A percentile compares a stretch with the other conserved stretches of the same genome.
Evolutionary conservation across 2,888 invertebrate species (phyloP).

Genomic region (Geophilus truncorum): DNA sequence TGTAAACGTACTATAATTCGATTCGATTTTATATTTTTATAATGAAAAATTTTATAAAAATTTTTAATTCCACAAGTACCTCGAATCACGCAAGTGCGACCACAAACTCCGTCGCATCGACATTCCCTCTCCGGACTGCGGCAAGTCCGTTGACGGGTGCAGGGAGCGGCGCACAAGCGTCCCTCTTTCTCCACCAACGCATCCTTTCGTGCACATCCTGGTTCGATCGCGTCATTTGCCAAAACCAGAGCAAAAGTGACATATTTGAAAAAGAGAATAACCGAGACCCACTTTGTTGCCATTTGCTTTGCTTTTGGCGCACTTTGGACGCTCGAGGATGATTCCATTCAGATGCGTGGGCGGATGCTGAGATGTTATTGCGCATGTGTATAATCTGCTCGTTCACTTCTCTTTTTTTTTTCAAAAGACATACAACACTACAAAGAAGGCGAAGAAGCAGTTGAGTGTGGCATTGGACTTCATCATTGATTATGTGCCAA

Average conservation of each 20-base stretch:
- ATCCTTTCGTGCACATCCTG: background rate
- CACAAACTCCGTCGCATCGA: constrained; percentile 25
- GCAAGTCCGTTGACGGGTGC: constrained; percentile 23
- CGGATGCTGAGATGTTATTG: background rate
- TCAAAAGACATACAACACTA: background rate
- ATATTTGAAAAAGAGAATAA: background rate
- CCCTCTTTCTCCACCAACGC: background rate
- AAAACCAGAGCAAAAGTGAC: background rate
- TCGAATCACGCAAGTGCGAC: background rate
- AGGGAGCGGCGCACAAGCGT: constrained; percentile 15
- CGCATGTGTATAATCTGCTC: background rate
- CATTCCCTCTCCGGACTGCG: constrained; percentile 14
- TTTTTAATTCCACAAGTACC: background rate
- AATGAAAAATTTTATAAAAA: no score
- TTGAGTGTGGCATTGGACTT: background rate
- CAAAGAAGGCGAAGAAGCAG: background rate
- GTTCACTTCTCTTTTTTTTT: background rate
- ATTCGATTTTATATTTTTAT: background rate
- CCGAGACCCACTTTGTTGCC: background rate
- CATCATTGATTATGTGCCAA: background rate
- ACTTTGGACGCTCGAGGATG: background rate
- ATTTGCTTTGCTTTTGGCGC: background rate
- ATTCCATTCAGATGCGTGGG: background rate
- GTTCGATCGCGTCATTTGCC: background rate
- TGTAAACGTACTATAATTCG: background rate